Base-by-base conservation (phyloP, 2,113 vertebrate species). In the Perca fluviatilis region DNA sequence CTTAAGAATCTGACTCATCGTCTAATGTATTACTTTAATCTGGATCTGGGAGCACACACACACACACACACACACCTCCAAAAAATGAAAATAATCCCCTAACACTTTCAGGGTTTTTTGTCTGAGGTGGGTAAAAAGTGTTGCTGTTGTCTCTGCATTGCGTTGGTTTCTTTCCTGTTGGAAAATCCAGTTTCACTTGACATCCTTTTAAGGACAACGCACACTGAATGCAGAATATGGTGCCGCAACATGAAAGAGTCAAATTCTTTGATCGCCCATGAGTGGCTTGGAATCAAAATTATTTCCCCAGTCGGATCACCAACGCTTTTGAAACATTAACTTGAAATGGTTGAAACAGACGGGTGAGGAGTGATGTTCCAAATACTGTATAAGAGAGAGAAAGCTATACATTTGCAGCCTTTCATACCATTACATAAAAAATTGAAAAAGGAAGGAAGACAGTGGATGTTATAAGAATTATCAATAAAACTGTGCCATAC, bases 231-330 rank as follows among this genome's bases (percentile, higher is more conserved):
- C 76, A 80, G 40, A 86, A 77, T 68, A 79, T 3, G 15, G 60
- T 6, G 64, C 58, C 1, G 5, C 50, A 7, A 78, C 69, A 84
- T 91, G 60, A 88, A 75, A 87, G 80, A 79, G 69, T 65, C 7
- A 36, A 62, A 64, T 27, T 69, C 57, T 83, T 84, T 83, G 68
- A 89, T 83, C 84, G 13, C 54, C 71, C 68, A 64, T 54, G 58
- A 75, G 65, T 54, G 51, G n/a, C 51, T 57, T 49, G n/a, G 74
- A 82, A 81, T 74, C 33, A 1, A 84, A 82, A 73, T n/a, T 0
- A 84, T 46, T 15, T 82, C 77, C 63, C 80, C 33, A 77, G 67
- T 71, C 76, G 63, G 64, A 77, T 69, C 69, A 49, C 14, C 49
- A 18, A 13, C 27, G 15, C 79, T 81, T 76, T 63, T 57, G 74